Conservation (phyloP, 2,113 vertebrate species). For the Vombatus ursinus region DNA sequence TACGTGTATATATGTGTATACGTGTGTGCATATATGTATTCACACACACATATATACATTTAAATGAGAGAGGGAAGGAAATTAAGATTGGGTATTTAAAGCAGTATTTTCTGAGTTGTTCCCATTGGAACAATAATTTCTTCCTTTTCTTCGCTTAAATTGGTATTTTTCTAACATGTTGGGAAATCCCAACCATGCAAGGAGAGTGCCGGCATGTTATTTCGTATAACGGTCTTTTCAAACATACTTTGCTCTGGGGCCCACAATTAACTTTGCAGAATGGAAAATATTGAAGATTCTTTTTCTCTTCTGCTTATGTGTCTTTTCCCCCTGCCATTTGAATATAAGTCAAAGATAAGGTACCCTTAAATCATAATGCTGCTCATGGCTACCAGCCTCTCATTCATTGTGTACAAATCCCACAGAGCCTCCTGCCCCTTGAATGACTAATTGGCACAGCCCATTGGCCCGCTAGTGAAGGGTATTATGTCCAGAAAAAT, state of each 20-base stretch:
- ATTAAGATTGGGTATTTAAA: conserved; percentile 56
- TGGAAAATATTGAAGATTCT: conserved; percentile 66
- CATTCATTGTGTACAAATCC: not conserved
- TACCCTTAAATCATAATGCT: conserved; percentile 54
- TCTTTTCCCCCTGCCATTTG: conserved; percentile 59
- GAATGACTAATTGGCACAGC: conserved; percentile 46
- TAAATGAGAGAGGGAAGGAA: not conserved
- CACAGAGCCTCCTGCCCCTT: conserved; percentile 48
- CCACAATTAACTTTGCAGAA: conserved; percentile 52
- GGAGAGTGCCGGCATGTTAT: conserved; percentile 28
- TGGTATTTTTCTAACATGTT: conserved; percentile 60
- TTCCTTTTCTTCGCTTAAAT: conserved; percentile 32
- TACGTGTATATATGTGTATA: not conserved
- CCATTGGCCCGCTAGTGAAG: conserved; percentile 61
- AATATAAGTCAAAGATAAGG: conserved; percentile 63
- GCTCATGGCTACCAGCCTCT: conserved; percentile 61
- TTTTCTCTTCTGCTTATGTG: conserved; percentile 56
- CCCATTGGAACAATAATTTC: conserved; percentile 40
- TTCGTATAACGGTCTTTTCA: conserved; percentile 43
- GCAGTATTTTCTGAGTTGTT: conserved; percentile 47
- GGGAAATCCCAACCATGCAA: conserved; percentile 61
- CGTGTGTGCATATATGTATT: not conserved
- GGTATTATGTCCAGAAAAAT: conserved; percentile 65
- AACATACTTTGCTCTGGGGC: conserved; percentile 43
- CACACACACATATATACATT: not conserved